Evolutionary conservation across 1,140 invertebrate genomes (phyloP), one percentile per base, ranked within the genome.

Genomic region (Steinernema khuongi): DNA sequence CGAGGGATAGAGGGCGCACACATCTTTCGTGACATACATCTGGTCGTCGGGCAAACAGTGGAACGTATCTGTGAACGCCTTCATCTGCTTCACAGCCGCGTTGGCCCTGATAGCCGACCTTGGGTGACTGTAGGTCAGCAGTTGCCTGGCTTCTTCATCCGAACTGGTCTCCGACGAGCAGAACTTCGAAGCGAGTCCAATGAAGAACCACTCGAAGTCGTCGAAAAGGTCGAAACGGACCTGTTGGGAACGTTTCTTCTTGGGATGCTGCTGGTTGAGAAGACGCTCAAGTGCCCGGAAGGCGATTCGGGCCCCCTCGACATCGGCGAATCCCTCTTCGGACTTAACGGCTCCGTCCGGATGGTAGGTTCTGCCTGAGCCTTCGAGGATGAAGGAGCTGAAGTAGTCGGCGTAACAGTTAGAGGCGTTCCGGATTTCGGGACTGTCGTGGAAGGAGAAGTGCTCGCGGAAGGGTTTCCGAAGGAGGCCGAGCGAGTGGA

Each of bases 181-280:
- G 50, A 60, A 60, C 26, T 60, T 60, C 50, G 50, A 60, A 14
- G 50, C 50, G 50, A 60, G 14, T 60, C 50, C 50, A 11, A 60
- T 26, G 22, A 60, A 60, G 50, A 60, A 60, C 50, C 50, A 60
- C 22, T 60, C 11, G 26, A 26, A 60, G 19, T 60, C 50, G 50
- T 11, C 4, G 50, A 60, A 60, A 7, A 7, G 7, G 22, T 60
- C 50, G 50, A 60, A 60, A 7, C 50, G 11, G 14, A 60, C 11
- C 50, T 2, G 50, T 22, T 14, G 4, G 11, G 14, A 11, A 4
- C 50, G 4, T 11, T 4, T 60, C 50, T 14, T 22, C 26, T 60
- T 22, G 11, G 4, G 7, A 22, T 7, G 4, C 22, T 22, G 4
- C 26, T 22, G 14, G 11, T 4, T 60, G 4, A 4, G 19, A 26